These are phyloP conservation scores for Falco concolor DNA, from an alignment of 2,797 vertebrate genomes.

Conservation along the genomic window DNA sequence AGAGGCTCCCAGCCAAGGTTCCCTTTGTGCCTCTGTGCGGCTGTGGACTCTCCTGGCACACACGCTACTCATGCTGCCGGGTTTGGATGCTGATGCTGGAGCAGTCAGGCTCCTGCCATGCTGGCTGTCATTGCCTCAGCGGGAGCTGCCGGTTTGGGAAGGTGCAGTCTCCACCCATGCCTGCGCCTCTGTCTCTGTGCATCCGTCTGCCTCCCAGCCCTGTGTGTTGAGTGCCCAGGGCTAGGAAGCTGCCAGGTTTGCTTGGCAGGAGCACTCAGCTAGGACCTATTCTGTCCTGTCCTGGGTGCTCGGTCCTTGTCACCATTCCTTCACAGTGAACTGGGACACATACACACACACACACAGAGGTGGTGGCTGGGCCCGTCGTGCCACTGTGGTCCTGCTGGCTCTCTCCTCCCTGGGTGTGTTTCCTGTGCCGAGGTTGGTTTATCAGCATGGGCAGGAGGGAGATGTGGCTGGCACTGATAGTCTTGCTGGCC, in stretches of 20 bases:
- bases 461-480: background rate
- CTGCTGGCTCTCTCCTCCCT: background rate
- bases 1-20: background rate
- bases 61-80: accelerated
- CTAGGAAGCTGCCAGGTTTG: background rate
- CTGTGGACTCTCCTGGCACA: background rate
- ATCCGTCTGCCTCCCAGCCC: background rate
- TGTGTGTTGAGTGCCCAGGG: accelerated
- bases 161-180: background rate
- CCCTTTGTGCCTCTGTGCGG: background rate
- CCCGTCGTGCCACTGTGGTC: accelerated
- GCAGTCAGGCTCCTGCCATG: background rate
- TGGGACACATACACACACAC: background rate
- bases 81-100: background rate
- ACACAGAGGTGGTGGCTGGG: background rate
- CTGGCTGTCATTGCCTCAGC: accelerated
- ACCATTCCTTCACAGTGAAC: accelerated
- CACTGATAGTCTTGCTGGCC: background rate
- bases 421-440: background rate
- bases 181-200: background rate
- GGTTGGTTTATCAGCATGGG: background rate
- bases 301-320: background rate
- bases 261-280: background rate
- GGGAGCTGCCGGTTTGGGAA: accelerated
- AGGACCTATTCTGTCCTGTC: background rate